These are phyloP conservation scores for Ferdinandea cuprea DNA, from an alignment of 2,888 invertebrate species.

Conservation along the genomic window DNA sequence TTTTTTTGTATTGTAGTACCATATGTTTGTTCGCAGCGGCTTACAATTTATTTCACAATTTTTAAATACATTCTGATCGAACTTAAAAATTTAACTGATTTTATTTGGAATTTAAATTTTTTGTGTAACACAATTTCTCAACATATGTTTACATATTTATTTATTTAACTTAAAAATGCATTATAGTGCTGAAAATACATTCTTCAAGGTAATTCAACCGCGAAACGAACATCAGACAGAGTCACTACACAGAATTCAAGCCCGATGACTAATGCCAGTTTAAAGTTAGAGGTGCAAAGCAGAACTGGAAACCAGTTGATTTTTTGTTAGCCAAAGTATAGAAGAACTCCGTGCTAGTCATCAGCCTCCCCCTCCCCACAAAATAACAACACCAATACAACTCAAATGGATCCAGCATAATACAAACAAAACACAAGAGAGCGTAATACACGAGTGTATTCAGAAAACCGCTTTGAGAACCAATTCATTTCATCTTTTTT, in stretches of 20 bases:
- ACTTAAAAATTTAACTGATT: not conserved
- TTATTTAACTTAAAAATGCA: slow-evolving; percentile 19
- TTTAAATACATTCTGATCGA: slow-evolving; percentile 20
- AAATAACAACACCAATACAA: slow-evolving; percentile 22
- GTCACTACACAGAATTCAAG: slow-evolving; percentile 45
- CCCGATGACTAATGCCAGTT: slow-evolving; percentile 62
- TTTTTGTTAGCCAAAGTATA: slow-evolving; percentile 37
- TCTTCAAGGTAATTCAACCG: slow-evolving; percentile 23
- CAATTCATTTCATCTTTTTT: not conserved
- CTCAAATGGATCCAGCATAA: not conserved
- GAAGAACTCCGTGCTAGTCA: not conserved
- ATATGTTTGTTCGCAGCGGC: slow-evolving; percentile 22
- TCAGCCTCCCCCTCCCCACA: slow-evolving; percentile 30
- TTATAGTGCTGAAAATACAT: slow-evolving; percentile 3
- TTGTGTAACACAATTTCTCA: not conserved
- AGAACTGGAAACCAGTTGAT: slow-evolving; percentile 65
- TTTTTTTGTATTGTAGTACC: slow-evolving; percentile 7
- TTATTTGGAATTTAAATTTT: not conserved
- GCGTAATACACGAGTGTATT: not conserved
- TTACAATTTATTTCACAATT: slow-evolving; percentile 22
- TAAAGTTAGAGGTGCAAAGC: slow-evolving; percentile 52
- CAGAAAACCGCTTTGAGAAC: too few species aligned
- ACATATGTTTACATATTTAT: slow-evolving; percentile 13
- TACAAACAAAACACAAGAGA: not conserved
- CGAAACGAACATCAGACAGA: slow-evolving; percentile 38